A percentile compares a stretch with the other conserved stretches of the same genome.
Conservation (phyloP, 2,888 invertebrate species). For the Halictus quadricinctus region DNA sequence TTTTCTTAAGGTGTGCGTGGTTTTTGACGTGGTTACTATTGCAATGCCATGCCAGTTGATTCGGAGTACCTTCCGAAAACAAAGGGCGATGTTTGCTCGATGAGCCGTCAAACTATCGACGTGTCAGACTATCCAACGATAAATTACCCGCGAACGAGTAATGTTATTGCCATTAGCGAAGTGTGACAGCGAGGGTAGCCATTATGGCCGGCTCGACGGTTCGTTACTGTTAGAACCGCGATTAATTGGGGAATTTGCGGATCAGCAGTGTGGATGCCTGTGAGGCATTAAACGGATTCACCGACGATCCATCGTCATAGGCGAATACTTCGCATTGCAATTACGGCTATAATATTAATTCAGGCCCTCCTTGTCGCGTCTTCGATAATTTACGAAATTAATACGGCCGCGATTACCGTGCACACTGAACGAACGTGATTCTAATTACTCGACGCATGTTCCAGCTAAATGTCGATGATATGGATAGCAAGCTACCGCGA, state of each 20-base stretch:
- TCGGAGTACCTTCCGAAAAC: background rate
- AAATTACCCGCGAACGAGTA: slow-evolving; percentile 48
- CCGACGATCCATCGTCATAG: slow-evolving; percentile 35
- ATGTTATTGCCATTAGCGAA: slow-evolving; percentile 56
- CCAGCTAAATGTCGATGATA: background rate
- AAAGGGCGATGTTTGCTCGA: background rate
- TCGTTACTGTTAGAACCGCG: slow-evolving; percentile 50
- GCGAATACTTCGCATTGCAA: slow-evolving; percentile 47
- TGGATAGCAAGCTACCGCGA: background rate
- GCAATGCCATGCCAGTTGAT: background rate
- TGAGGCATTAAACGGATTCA: slow-evolving; percentile 45
- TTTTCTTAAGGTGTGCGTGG: background rate
- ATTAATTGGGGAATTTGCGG: slow-evolving; percentile 64
- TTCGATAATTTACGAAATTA: slow-evolving; percentile 25
- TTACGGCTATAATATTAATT: slow-evolving; percentile 42
- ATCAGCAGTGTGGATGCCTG: slow-evolving; percentile 52
- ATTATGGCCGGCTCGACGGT: slow-evolving; percentile 52
- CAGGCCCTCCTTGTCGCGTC: background rate
- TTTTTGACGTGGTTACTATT: background rate
- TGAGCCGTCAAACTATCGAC: background rate
- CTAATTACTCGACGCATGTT: slow-evolving; percentile 13
- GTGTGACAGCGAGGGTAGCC: slow-evolving; percentile 42
- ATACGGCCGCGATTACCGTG: background rate
- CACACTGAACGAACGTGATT: background rate
- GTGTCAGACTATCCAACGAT: background rate